phyloP scores from a whole-genome alignment of 1,140 invertebrate genomes.

The Tetramorium simillimum region DNA sequence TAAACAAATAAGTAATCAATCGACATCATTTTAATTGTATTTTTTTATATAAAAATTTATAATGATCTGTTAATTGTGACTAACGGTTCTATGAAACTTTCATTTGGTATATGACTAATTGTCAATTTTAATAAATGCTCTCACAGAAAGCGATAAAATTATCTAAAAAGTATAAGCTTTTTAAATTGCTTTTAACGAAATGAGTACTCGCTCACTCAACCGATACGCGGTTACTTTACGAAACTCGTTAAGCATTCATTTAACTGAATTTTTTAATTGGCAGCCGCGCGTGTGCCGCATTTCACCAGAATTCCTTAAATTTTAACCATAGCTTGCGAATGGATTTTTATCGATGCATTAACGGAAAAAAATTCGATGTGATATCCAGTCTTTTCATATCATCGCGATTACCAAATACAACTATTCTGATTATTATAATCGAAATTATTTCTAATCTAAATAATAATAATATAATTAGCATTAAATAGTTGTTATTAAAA shows the following conservation, averaged over 20 bases:
- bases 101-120: neutral
- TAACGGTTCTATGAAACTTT: neutral
- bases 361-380: neutral
- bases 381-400: neutral
- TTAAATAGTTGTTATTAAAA: neutral
- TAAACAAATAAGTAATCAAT: neutral
- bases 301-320: constrained; percentile 35
- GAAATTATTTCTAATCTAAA: neutral
- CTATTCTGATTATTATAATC: neutral
- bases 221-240: constrained; percentile 43
- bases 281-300: constrained; percentile 1
- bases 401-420: neutral
- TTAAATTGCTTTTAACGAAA: constrained; percentile 38
- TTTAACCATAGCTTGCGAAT: constrained; percentile 18
- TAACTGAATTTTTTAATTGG: constrained; percentile 54
- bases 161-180: constrained; percentile 33
- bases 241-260: constrained; percentile 48
- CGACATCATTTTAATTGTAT: neutral
- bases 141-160: constrained; percentile 7
- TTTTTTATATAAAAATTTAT: neutral
- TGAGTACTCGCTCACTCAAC: constrained; percentile 12
- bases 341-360: constrained; percentile 28
- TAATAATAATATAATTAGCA: neutral
- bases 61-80: neutral
- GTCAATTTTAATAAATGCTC: neutral